Evolutionary conservation across 1,140 invertebrate genomes (phyloP), one percentile per base, ranked within the genome.

Genomic region (Scaptomyza montana): DNA sequence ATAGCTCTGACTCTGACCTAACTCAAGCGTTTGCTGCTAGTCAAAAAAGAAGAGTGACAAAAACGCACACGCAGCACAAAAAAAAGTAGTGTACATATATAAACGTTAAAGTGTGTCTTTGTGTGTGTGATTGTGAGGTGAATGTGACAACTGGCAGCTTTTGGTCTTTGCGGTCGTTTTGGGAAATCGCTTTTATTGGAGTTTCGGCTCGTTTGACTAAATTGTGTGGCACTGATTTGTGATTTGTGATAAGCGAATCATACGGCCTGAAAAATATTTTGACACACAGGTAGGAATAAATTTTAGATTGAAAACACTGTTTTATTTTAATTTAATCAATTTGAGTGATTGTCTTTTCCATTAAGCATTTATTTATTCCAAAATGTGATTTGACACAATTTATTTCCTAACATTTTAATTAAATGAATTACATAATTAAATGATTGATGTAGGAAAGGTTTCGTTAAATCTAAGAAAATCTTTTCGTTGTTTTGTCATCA

Each of bases 181-280:
- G 59, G 19, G 43, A 59, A 30, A 47, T 69, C 55, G 54, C 39
- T 55, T 49, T 50, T 46, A 55, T 53, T 68, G 62, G 49, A 50
- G 55, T 51, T 59, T 36, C 45, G 41, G 68, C 61, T 77, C 62
- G 75, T 73, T 78, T 68, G 69, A 36, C 66, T 67, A 78, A 78
- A 67, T 78, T 55, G 36, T 30, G 68, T 30, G 30, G 61, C 55
- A 61, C 74, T 65, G 76, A 82, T 84, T 78, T 72, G 63, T 69
- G 60, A 33, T 28, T 62, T 61, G 39, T 59, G 57, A 65, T 68
- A 76, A 68, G 63, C 59, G 55, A 77, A 69, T 77, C 74, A 80
- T 19, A 59, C 55, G 33, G 21, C 21, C 49, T 28, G 13, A 36
- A 57, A 45, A 66, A 54, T 25, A 51, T 45, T 66, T 5, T 59